Evolutionary conservation across 2,113 vertebrate species (phyloP), one percentile per base, ranked within the genome.

Genomic region (Elanoides forficatus): DNA sequence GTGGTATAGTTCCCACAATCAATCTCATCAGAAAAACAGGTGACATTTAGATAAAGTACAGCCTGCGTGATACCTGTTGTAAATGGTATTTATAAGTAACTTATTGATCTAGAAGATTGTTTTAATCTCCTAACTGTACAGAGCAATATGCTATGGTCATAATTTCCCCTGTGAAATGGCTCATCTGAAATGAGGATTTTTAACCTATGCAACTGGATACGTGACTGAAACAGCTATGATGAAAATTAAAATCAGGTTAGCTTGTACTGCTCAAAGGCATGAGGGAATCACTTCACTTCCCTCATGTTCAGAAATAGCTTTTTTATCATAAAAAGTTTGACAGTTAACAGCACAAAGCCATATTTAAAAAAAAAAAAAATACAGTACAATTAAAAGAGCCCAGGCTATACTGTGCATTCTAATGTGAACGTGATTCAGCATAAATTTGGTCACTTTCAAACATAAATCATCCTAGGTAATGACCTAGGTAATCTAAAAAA

Each of bases 21-120:
- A 80, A 84, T 59, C 91, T 79, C 67, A 34, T 9, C 25, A 80
- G 58, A 80, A 73, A 88, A 93, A 50, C 0, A 4, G 19, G 83
- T 38, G 74, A 88, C 81, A 50, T 36, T 87, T 59, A 92, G 87
- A 91, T 93, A 82, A 96, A 81, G 86, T 2, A 45, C 79, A 92
- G 50, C 43, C 74, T 4, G 0, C 2, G 23, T 55, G 81, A 96
- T 13, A 76, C 56, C 81, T 66, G 67, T 5, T 71, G 59, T 68
- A 89, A 90, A 89, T 8, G 9, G 12, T 8, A 42, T 85, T 97
- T 71, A 86, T 93, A 94, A 91, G 95, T 95, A 70, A 97, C 91
- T 76, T 82, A 97, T 48, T 95, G 90, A 86, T 90, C 82, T 59
- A 34, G 29, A 70, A 96, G 62, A 89, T 59, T 42, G 78, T 9